phyloP scores from a whole-genome alignment of 2,797 vertebrate species.

The Chaenodraco wilsoni region DNA sequence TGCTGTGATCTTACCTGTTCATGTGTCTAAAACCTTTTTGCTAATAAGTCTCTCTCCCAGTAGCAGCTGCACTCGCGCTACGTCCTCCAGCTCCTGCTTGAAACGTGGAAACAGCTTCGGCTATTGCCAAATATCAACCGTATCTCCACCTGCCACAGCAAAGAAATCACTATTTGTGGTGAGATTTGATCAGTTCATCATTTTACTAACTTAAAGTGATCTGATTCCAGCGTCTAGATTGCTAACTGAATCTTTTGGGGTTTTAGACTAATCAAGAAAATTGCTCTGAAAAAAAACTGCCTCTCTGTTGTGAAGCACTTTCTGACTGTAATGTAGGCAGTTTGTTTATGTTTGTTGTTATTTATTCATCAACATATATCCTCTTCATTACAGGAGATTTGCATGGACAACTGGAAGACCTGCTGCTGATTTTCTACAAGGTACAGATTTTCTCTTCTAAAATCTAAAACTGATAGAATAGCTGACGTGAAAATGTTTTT shows the following conservation, averaged over 20 bases:
- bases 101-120: constrained; percentile 89
- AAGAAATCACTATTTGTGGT: constrained; percentile 96
- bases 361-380: background rate
- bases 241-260: background rate
- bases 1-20: background rate
- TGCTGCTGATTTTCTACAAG: constrained; percentile 97
- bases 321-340: background rate
- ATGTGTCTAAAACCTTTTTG: background rate
- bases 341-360: background rate
- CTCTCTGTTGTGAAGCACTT: background rate
- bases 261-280: background rate
- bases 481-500: background rate
- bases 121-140: constrained; percentile 93
- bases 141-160: constrained; percentile 91
- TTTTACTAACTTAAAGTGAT: background rate
- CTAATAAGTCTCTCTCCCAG: constrained; percentile 79
- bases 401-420: constrained; percentile 93
- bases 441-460: constrained; percentile 71
- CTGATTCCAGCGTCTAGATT: background rate
- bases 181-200: constrained; percentile 33
- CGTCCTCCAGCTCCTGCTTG: constrained; percentile 91
- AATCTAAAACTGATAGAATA: background rate
- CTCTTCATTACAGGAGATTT: constrained; percentile 87
- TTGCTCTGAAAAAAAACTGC: background rate
- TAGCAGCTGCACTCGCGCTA: constrained; percentile 96